phyloP scores from a whole-genome alignment of 2,888 invertebrate species.

The Meta bourneti region DNA sequence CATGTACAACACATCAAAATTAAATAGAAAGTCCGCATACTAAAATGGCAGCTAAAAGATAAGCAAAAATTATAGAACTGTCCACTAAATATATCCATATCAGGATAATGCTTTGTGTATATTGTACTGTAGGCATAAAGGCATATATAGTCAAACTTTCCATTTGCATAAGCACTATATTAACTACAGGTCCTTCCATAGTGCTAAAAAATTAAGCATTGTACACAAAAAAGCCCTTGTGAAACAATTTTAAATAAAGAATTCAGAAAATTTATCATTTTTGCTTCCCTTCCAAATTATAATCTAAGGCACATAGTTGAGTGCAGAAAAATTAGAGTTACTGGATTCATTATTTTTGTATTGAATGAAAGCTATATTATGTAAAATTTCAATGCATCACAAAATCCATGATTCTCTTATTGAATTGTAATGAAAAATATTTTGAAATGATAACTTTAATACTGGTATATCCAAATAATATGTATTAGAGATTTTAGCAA shows the following conservation, averaged over 20 bases:
- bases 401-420: not conserved
- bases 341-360: not conserved
- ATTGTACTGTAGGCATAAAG: slow-evolving; percentile 56
- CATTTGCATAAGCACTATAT: slow-evolving; percentile 1
- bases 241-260: not conserved
- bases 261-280: not conserved
- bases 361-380: not conserved
- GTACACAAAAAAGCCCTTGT: slow-evolving; percentile 9
- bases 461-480: too few relatives aligned
- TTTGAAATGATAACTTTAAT: not conserved
- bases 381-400: not conserved
- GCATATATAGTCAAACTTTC: slow-evolving; percentile 40
- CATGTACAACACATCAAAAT: not conserved
- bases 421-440: not conserved
- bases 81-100: slow-evolving; percentile 23
- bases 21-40: slow-evolving; percentile 10
- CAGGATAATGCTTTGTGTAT: slow-evolving; percentile 33
- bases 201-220: slow-evolving; percentile 28
- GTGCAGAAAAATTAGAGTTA: slow-evolving; percentile 8
- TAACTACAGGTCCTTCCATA: slow-evolving; percentile 37
- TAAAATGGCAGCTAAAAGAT: not conserved
- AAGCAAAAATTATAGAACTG: not conserved
- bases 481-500: not conserved
- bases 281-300: not conserved
- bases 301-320: slow-evolving; percentile 40